These are phyloP conservation scores for Colistium nudipinnis DNA, from an alignment of 2,113 vertebrate species.

Conservation along the genomic window DNA sequence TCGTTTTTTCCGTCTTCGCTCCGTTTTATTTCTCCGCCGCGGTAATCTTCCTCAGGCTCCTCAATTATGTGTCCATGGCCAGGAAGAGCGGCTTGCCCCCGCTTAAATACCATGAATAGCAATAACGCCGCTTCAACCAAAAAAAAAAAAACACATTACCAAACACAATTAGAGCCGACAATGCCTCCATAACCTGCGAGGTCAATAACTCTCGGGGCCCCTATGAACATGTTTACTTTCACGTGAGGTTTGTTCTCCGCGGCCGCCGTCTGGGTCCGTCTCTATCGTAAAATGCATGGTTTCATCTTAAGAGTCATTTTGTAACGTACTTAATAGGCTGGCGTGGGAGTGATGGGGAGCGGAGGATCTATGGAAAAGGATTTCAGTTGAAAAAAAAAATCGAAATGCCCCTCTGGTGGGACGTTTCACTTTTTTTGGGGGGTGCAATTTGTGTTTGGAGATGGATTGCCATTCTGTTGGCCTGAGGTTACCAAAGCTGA, in stretches of 20 bases:
- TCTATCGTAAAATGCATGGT: conserved; percentile 58
- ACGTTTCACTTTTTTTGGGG: conserved; percentile 61
- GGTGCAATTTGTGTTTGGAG: conserved; percentile 53
- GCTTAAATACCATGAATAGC: conserved; percentile 80
- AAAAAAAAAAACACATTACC: conserved; percentile 79
- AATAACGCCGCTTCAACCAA: conserved; percentile 74
- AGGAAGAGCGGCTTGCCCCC: conserved; percentile 73
- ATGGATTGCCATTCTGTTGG: conserved; percentile 70
- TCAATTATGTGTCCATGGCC: conserved; percentile 74
- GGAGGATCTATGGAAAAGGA: conserved; percentile 54
- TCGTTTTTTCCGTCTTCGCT: background rate
- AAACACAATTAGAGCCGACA: conserved; percentile 79
- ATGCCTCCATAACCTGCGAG: conserved; percentile 65
- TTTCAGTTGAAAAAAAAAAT: conserved; percentile 37
- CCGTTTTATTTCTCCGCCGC: conserved; percentile 42
- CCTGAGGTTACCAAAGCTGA: conserved; percentile 62
- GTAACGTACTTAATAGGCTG: conserved; percentile 69
- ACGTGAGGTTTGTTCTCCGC: conserved; percentile 69
- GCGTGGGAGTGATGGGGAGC: conserved; percentile 35
- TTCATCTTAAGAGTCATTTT: conserved; percentile 64
- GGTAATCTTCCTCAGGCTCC: conserved; percentile 69
- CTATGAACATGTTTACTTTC: conserved; percentile 75
- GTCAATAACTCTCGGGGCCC: conserved; percentile 55
- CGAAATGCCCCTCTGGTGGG: conserved; percentile 65
- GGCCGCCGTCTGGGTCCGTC: conserved; percentile 19